A percentile compares a stretch with the other conserved stretches of the same genome.
These are phyloP conservation scores for Acrocephalus arundinaceus DNA, from an alignment of 2,113 vertebrate species.

Conservation along the genomic window DNA sequence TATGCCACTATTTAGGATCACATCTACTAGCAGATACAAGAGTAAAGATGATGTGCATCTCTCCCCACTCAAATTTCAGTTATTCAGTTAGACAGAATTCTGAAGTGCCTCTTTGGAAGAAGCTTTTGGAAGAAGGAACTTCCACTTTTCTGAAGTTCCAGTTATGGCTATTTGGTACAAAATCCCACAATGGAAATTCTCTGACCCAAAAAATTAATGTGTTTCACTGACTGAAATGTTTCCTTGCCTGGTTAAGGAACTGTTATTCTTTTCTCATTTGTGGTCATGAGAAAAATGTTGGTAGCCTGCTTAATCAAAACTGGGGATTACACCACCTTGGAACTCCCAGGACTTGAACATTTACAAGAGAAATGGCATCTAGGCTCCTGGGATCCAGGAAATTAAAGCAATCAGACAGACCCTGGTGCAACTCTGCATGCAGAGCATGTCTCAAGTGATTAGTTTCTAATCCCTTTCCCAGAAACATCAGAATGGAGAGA, in stretches of 20 bases:
- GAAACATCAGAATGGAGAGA: background rate
- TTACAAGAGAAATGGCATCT: background rate
- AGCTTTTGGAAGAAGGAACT: background rate
- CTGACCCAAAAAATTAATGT: fast-evolving
- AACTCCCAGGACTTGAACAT: background rate
- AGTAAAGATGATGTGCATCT: background rate
- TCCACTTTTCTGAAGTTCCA: background rate
- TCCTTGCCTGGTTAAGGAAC: background rate
- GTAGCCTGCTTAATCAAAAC: background rate
- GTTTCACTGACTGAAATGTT: background rate
- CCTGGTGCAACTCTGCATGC: background rate
- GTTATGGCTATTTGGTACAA: background rate
- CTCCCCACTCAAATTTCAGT: background rate
- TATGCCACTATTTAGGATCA: background rate
- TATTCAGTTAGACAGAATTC: background rate
- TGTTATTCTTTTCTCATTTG: background rate
- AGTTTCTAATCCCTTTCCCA: background rate
- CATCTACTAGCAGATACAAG: background rate
- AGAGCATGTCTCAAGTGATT: background rate
- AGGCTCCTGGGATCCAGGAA: background rate
- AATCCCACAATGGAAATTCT: background rate
- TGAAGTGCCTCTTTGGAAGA: background rate
- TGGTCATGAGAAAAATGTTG: background rate
- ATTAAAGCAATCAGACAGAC: background rate
- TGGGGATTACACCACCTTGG: background rate